phyloP scores from a whole-genome alignment of 2,888 invertebrate species.

The Abrostola tripartita region DNA sequence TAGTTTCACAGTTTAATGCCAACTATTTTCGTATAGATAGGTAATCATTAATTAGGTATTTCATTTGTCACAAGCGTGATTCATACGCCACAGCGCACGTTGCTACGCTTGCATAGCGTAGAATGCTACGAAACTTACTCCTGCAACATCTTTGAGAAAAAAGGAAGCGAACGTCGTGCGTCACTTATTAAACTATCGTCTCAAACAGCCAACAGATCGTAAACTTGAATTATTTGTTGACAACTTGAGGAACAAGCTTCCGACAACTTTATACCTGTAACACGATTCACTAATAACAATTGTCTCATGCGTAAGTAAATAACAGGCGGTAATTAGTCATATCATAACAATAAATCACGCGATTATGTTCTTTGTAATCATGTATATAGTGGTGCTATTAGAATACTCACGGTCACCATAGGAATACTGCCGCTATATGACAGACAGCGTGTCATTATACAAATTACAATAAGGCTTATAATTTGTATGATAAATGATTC shows the following conservation, averaged over 20 bases:
- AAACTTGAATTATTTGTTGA: slow-evolving; percentile 55
- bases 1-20: too few species aligned
- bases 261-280: slow-evolving; percentile 57
- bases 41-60: too few species aligned
- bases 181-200: slow-evolving; percentile 26
- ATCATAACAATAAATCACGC: slow-evolving; percentile 28
- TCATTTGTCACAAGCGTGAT: too few species aligned
- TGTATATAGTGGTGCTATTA: slow-evolving; percentile 23
- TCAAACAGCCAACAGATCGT: slow-evolving; percentile 22
- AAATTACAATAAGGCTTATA: slow-evolving; percentile 30
- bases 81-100: too few species aligned
- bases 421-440: slow-evolving; percentile 22
- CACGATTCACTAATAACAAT: slow-evolving; percentile 47
- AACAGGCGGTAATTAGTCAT: slow-evolving; percentile 37
- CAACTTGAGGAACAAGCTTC: slow-evolving; percentile 65
- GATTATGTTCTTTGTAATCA: slow-evolving; percentile 32
- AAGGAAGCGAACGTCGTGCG: slow-evolving; percentile 8
- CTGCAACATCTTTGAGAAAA: too few species aligned
- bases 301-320: slow-evolving; percentile 31
- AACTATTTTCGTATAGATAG: too few species aligned
- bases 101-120: too few species aligned
- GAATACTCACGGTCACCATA: slow-evolving; percentile 29
- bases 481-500: slow-evolving; percentile 30
- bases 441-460: slow-evolving; percentile 36
- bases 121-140: too few species aligned